Evolutionary conservation across 2,113 vertebrate species (phyloP).

Genomic region (Strix uralensis): DNA sequence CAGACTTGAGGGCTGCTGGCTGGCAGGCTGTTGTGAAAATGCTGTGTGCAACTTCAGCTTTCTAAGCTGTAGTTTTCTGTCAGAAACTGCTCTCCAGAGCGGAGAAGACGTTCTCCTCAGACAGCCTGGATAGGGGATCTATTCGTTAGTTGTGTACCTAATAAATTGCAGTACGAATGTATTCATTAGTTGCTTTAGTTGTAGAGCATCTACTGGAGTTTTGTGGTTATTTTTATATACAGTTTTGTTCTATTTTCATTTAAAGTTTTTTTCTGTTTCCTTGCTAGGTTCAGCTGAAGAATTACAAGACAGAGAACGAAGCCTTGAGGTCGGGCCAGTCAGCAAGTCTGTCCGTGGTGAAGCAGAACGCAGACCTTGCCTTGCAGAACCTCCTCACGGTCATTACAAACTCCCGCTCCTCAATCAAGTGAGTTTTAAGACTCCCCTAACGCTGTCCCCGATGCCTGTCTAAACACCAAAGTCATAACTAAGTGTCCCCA

Average conservation of each 20-base stretch:
- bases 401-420: constrained; percentile 70
- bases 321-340: constrained; percentile 74
- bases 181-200: background rate
- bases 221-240: rapidly evolving
- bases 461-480: rapidly evolving
- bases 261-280: rapidly evolving
- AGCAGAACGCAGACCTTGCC: constrained; percentile 81
- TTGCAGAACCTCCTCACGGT: constrained; percentile 81
- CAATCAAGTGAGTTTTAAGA: constrained; percentile 76
- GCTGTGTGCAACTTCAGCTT: background rate
- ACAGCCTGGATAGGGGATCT: background rate
- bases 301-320: constrained; percentile 71
- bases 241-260: rapidly evolving
- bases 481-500: rapidly evolving
- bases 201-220: rapidly evolving
- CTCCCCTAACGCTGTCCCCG: rapidly evolving
- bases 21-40: rapidly evolving
- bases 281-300: constrained; percentile 75
- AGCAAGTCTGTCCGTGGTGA: constrained; percentile 73
- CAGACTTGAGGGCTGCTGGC: background rate
- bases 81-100: background rate
- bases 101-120: background rate
- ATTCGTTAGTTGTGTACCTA: rapidly evolving
- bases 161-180: rapidly evolving
- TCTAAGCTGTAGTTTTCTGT: background rate